Base-by-base conservation (phyloP, 1,140 invertebrate genomes). In the Drosophila watanabei region DNA sequence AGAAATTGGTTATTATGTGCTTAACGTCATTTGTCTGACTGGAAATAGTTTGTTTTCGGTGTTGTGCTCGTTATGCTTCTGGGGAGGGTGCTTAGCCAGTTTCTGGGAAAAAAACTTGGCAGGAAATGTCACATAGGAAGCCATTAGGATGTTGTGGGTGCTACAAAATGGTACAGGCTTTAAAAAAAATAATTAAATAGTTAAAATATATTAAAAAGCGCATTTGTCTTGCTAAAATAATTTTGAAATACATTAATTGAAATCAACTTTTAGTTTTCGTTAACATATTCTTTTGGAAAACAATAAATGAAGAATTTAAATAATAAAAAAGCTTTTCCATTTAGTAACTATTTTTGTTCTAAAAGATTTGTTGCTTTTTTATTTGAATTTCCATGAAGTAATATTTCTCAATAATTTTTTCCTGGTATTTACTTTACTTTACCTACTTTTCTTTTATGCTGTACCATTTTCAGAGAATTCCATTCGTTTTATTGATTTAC, bases 1-100 rank as follows among this genome's bases (percentile, higher is more conserved):
- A 82, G 82, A 91, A 91, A 91, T 91, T 91, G 87, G 87, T 91
- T 91, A 91, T 91, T 91, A 91, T 91, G 87, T 91, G 87, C 82
- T 90, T 87, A 91, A 91, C 87, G 78, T 82, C 83, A 91, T 91
- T 91, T 91, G 88, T 87, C 87, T 87, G 87, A 80, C 88, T 75
- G 70, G 72, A 84, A 80, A 85, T 88, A 89, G 84, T 88, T 89
- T 88, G 78, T 85, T 69, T 71, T 85, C 49, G 39, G 68, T 52
- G 24, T 28, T 39, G 35, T 28, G 59, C 51, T 43, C 24, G 33
- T 57, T 16, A 24, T 63, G 61, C 35, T 54, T 33, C 37, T 14
- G 30, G 45, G 61, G 62, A 46, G 73, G 61, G 28, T 35, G 79
- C 30, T 48, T 20, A 24, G 69, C 16, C 18, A 68, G 56, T 71